Conservation (phyloP, 1,140 invertebrate species). For the Lutraria rhynchaena region DNA sequence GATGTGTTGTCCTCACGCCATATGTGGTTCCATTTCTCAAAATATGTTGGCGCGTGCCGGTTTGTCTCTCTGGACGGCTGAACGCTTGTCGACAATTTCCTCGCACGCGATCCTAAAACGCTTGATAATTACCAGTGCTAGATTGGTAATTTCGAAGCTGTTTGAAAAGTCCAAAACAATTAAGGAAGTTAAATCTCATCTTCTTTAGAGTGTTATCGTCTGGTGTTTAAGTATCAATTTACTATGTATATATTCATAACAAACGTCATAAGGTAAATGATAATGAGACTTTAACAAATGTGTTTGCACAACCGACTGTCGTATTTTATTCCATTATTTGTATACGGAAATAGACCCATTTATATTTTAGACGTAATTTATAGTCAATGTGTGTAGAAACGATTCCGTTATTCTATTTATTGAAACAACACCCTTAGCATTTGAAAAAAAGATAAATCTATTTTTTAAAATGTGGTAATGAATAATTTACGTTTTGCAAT, state of each 20-base stretch:
- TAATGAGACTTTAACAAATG: conserved; percentile 27
- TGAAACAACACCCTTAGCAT: too few relatives aligned
- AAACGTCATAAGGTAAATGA: background rate
- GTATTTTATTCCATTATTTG: background rate
- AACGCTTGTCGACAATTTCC: conserved; percentile 24
- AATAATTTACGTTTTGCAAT: too few relatives aligned
- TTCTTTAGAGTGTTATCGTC: background rate
- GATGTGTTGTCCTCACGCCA: conserved; percentile 47
- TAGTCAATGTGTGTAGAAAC: too few relatives aligned
- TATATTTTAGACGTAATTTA: too few relatives aligned
- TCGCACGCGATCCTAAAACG: conserved; percentile 41
- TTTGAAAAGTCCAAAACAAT: conserved; percentile 43
- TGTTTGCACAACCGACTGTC: conserved; percentile 9
- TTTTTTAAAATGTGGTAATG: too few relatives aligned
- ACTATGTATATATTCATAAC: conserved; percentile 60
- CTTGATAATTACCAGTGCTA: conserved; percentile 38
- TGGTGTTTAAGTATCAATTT: conserved; percentile 23
- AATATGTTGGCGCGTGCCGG: conserved; percentile 47
- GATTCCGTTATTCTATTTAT: too few relatives aligned
- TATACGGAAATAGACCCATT: too few relatives aligned
- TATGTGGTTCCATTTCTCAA: conserved; percentile 38
- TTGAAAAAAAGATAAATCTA: too few relatives aligned
- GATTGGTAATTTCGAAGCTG: conserved; percentile 56
- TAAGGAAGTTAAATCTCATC: conserved; percentile 36
- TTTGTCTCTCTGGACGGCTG: background rate